Percentiles rank a stretch among this genome's conserved stretches.
phyloP scores from a whole-genome alignment of 1,140 invertebrate genomes.

The Phymorhynchus buccinoides region DNA sequence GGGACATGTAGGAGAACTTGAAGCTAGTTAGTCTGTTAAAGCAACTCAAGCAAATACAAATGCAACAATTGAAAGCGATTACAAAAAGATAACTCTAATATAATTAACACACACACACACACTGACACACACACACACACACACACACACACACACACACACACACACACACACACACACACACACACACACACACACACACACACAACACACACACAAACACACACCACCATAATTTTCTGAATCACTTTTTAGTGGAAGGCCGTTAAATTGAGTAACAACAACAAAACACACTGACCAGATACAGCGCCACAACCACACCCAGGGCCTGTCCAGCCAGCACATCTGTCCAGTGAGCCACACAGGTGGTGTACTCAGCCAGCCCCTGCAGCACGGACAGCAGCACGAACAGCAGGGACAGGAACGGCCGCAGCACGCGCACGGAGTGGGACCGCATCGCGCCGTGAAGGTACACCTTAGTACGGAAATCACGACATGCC shows the following conservation, averaged over 20 bases:
- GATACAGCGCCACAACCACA: conserved; percentile 58
- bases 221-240: too few relatives aligned
- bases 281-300: conserved; percentile 51
- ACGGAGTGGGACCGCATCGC: conserved; percentile 59
- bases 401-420: conserved; percentile 60
- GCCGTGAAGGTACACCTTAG: conserved; percentile 66
- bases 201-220: background rate
- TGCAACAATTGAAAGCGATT: too few relatives aligned
- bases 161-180: background rate
- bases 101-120: too few relatives aligned
- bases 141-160: too few relatives aligned
- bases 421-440: conserved; percentile 61
- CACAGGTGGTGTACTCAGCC: conserved; percentile 52
- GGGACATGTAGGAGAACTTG: too few relatives aligned
- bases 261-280: too few relatives aligned
- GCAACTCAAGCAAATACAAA: too few relatives aligned
- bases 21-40: too few relatives aligned
- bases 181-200: background rate
- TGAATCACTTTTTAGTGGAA: too few relatives aligned
- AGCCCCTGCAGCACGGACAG: conserved; percentile 63
- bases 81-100: too few relatives aligned
- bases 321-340: conserved; percentile 61
- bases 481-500: too few relatives aligned
- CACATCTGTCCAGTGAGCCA: conserved; percentile 64
- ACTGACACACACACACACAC: too few relatives aligned